Conservation (phyloP, 2,888 invertebrate genomes). For the Stictocephala bisonia region DNA sequence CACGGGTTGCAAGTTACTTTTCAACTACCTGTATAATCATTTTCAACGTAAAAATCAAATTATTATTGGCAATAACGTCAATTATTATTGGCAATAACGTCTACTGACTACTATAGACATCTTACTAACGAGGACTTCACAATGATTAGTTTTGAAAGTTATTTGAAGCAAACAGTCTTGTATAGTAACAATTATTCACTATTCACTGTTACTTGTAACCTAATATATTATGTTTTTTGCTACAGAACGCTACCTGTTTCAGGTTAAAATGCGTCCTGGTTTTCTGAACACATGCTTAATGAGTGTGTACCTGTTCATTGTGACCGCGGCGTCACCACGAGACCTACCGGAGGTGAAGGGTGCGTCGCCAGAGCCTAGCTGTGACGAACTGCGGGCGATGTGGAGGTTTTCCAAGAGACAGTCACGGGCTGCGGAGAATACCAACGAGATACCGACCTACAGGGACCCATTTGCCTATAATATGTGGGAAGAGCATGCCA, state of each 20-base stretch:
- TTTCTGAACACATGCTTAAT: conserved; percentile 51
- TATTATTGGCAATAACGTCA: no score
- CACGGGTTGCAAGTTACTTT: no score
- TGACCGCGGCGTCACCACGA: conserved; percentile 30
- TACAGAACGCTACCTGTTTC: no score
- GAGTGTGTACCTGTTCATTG: conserved; percentile 43
- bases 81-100: no score
- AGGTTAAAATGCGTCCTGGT: conserved; percentile 47
- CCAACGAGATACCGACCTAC: conserved; percentile 87
- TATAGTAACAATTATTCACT: no score
- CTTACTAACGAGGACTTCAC: no score
- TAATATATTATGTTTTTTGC: conserved; percentile 5
- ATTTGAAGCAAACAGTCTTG: no score
- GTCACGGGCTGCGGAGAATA: conserved; percentile 86
- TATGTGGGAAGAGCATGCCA: conserved; percentile 75
- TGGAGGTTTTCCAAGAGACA: conserved; percentile 93
- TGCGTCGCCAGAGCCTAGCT: conserved; percentile 79
- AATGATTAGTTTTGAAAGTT: no score
- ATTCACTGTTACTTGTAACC: no score
- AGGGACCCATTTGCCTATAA: conserved; percentile 85
- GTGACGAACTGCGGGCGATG: conserved; percentile 90
- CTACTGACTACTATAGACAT: no score
- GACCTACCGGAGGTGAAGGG: conserved; percentile 30
- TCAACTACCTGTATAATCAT: no score
- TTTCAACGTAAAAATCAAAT: no score